phyloP scores from a whole-genome alignment of 2,113 vertebrate species.

The Chlamydotis undulata region DNA sequence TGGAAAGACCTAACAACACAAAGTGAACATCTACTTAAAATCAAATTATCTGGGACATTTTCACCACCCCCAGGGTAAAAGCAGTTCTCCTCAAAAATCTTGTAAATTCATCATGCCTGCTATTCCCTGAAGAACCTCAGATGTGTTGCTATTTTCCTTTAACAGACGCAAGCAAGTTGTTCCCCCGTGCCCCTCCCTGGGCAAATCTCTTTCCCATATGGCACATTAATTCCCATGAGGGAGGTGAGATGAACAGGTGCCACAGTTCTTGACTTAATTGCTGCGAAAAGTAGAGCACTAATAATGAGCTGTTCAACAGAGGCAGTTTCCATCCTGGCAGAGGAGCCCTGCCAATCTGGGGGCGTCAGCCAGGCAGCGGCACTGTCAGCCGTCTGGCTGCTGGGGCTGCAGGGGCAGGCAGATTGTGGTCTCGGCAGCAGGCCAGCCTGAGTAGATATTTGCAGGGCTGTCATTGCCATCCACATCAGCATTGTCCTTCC shows the following conservation, averaged over 20 bases:
- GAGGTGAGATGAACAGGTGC: slow-evolving; percentile 28
- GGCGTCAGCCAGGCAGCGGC: background rate
- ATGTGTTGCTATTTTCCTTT: background rate
- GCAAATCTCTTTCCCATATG: slow-evolving; percentile 11
- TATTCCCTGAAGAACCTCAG: background rate
- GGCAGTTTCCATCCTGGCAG: slow-evolving; percentile 30
- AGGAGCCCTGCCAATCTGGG: slow-evolving; percentile 1
- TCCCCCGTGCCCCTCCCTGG: background rate
- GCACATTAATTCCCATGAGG: background rate
- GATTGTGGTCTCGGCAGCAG: background rate
- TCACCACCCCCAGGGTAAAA: slow-evolving; percentile 26
- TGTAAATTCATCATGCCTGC: slow-evolving; percentile 9
- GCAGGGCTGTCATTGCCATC: background rate
- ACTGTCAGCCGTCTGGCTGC: background rate
- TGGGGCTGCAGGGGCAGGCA: background rate
- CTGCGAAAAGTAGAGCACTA: slow-evolving; percentile 37
- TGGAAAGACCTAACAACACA: background rate
- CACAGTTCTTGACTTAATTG: slow-evolving; percentile 46
- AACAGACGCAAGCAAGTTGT: background rate
- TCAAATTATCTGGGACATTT: slow-evolving; percentile 35
- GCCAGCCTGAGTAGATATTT: background rate
- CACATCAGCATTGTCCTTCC: background rate
- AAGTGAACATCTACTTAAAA: slow-evolving; percentile 55
- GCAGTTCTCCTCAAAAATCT: slow-evolving; percentile 22
- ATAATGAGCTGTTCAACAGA: slow-evolving; percentile 24